A percentile compares a stretch with the other conserved stretches of the same genome.
These are phyloP conservation scores for Triplophysa tibetana DNA, from an alignment of 2,113 vertebrate species.

Conservation along the genomic window DNA sequence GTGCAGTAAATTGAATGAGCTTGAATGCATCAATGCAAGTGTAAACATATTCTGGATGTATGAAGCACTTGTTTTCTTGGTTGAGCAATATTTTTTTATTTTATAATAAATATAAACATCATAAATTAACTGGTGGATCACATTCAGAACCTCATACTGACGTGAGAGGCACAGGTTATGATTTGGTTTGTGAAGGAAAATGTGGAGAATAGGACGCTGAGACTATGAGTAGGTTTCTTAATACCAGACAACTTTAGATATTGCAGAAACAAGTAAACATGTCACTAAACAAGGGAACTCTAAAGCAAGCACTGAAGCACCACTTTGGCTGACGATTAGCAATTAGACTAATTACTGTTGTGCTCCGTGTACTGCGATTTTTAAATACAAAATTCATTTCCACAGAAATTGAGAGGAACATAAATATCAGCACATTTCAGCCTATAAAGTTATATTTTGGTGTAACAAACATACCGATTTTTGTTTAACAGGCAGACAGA, in stretches of 20 bases:
- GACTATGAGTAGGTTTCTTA: too few species aligned
- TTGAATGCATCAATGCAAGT: background rate
- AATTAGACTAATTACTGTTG: conserved; percentile 18
- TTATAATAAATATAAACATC: background rate
- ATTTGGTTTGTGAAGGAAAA: background rate
- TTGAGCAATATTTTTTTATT: background rate
- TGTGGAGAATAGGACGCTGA: too few species aligned
- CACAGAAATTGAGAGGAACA: background rate
- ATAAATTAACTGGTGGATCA: background rate
- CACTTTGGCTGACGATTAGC: background rate
- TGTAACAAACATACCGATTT: background rate
- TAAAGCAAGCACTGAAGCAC: background rate
- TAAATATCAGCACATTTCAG: background rate
- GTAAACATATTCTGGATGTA: background rate
- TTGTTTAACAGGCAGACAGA: background rate
- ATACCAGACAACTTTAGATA: too few species aligned
- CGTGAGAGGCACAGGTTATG: background rate
- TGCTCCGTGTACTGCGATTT: background rate
- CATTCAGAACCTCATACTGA: background rate
- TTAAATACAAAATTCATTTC: background rate
- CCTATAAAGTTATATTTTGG: background rate
- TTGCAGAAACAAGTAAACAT: background rate
- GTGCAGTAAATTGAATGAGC: background rate
- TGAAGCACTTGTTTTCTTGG: background rate
- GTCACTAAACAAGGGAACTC: background rate